A percentile compares a stretch with the other conserved stretches of the same genome.
These are phyloP conservation scores for Pyrgus malvae DNA, from an alignment of 2,888 invertebrate genomes.

Conservation along the genomic window DNA sequence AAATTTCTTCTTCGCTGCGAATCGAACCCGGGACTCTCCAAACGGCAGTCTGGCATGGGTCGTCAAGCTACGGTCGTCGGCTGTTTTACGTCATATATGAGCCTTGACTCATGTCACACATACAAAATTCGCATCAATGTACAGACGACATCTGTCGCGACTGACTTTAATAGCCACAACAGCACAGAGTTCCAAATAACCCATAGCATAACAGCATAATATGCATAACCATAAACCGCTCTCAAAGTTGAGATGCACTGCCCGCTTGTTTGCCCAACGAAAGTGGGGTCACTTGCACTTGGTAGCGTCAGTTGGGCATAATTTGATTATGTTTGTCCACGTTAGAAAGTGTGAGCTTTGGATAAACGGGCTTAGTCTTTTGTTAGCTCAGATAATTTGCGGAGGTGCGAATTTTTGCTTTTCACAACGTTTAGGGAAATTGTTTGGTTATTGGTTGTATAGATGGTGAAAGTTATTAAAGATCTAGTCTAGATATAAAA, in stretches of 20 bases:
- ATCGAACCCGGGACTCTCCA: no score
- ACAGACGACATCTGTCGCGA: no score
- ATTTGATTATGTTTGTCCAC: slow-evolving; percentile 57
- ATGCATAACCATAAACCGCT: neutral
- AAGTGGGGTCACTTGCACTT: slow-evolving; percentile 47
- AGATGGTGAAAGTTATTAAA: slow-evolving; percentile 6
- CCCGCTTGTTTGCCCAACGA: slow-evolving; percentile 51
- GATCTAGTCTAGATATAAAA: no score
- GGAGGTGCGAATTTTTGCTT: slow-evolving; percentile 29
- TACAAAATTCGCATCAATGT: no score
- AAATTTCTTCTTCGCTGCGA: no score
- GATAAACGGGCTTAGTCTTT: slow-evolving; percentile 4
- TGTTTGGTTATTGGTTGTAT: slow-evolving; percentile 3
- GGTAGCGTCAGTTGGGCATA: slow-evolving; percentile 44
- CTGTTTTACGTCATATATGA: no score
- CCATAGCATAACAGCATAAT: no score
- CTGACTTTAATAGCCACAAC: no score
- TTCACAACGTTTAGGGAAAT: slow-evolving; percentile 2
- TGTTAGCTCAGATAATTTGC: slow-evolving; percentile 1
- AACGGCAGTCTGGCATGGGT: no score
- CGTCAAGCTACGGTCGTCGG: no score
- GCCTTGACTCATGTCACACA: no score
- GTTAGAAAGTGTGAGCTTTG: slow-evolving; percentile 58
- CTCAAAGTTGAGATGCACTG: slow-evolving; percentile 9
- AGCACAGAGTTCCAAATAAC: no score